Conservation (phyloP, 2,797 vertebrate species). For the Sebastes itinus region DNA sequence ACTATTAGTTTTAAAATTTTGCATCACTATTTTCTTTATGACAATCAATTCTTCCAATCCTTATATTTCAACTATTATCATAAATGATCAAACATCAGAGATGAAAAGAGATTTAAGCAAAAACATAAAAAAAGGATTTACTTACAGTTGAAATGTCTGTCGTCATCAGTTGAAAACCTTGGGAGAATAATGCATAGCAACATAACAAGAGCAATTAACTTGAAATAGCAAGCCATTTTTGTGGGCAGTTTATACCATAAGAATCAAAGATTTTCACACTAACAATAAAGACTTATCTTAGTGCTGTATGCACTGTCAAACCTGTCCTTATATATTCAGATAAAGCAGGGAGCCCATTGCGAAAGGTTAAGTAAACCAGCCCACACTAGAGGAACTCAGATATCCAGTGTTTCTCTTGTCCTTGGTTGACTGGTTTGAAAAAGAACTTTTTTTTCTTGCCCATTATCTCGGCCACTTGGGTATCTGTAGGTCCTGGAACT, state of each 20-base stretch:
- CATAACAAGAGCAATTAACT: not conserved
- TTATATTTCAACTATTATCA: not conserved
- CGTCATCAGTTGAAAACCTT: constrained; percentile 21
- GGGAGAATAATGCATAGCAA: constrained; percentile 1
- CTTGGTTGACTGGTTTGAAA: constrained; percentile 23
- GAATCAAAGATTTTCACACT: not conserved
- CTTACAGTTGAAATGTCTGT: constrained; percentile 57
- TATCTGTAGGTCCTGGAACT: not conserved
- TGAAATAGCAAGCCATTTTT: constrained; percentile 32
- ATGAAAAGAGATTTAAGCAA: not conserved
- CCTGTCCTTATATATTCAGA: constrained; percentile 17
- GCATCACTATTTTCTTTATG: not conserved
- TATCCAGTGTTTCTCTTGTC: constrained; percentile 19
- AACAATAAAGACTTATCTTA: not conserved
- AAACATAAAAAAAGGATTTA: not conserved
- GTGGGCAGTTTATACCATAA: not conserved
- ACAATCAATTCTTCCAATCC: not conserved
- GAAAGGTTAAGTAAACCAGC: constrained; percentile 36
- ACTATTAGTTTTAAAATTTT: not conserved
- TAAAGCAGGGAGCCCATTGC: not conserved
- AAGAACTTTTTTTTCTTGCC: not conserved
- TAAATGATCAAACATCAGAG: not conserved
- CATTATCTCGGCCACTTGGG: constrained; percentile 14
- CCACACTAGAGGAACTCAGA: constrained; percentile 24
- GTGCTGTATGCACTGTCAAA: not conserved